Percentiles rank a stretch among this genome's conserved stretches.
These are phyloP conservation scores for Crossaster papposus DNA, from an alignment of 53 echinoderm and acorn worm genomes.

Conservation along the genomic window DNA sequence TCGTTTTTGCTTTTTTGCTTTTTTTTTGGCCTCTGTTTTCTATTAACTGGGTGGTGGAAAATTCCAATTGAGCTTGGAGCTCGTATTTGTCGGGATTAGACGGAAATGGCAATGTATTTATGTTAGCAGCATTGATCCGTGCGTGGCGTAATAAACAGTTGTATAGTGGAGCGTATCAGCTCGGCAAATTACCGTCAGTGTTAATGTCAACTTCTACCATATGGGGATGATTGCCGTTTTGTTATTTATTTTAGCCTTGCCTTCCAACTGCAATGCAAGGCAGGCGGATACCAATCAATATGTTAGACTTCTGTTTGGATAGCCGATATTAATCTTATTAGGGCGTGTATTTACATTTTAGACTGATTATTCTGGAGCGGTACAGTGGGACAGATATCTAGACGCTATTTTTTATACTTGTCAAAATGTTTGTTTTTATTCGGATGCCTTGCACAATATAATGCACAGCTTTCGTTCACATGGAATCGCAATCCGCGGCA, in stretches of 20 bases:
- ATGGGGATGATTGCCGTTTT: constrained; percentile 45
- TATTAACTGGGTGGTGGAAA: background rate
- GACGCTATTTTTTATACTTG: background rate
- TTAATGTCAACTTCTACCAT: constrained; percentile 41
- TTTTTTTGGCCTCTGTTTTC: background rate
- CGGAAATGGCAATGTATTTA: background rate
- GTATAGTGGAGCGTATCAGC: background rate
- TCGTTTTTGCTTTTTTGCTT: background rate
- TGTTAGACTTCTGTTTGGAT: constrained; percentile 45
- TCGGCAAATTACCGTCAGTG: background rate
- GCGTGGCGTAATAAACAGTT: background rate
- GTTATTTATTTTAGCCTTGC: constrained; percentile 5
- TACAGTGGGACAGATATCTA: background rate
- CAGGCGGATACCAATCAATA: constrained; percentile 4
- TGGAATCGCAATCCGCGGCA: too few relatives aligned
- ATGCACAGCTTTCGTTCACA: too few relatives aligned
- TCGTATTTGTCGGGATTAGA: background rate
- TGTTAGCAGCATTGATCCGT: background rate
- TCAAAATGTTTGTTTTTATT: too few relatives aligned
- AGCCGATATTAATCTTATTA: constrained; percentile 31
- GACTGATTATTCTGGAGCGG: background rate
- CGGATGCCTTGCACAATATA: too few relatives aligned
- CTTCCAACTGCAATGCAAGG: too few relatives aligned
- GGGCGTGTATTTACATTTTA: background rate
- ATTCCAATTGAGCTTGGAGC: background rate